Evolutionary conservation across 2,888 invertebrate genomes (phyloP).

Genomic region (Leucophenga maculata): DNA sequence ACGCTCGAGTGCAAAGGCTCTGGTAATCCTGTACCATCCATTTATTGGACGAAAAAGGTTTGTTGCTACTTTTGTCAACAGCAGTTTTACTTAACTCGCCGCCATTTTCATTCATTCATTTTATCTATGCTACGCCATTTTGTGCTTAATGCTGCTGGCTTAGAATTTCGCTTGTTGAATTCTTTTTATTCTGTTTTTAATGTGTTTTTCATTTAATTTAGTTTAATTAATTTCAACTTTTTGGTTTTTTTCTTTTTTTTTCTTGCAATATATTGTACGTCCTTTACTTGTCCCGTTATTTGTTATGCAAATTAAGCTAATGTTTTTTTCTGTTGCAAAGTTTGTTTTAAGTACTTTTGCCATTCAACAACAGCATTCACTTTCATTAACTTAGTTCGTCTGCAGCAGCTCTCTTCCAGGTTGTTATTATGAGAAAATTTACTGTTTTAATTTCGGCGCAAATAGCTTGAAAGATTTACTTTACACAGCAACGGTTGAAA

Average conservation of each 20-base stretch:
- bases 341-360: constrained; percentile 35
- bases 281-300: constrained; percentile 3
- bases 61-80: constrained; percentile 20
- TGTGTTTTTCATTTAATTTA: constrained; percentile 11
- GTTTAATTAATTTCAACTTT: constrained; percentile 29
- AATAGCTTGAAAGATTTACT: too few relatives aligned
- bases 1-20: constrained; percentile 81
- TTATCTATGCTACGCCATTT: neutral
- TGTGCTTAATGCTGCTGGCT: too few relatives aligned
- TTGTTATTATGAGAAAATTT: constrained; percentile 11
- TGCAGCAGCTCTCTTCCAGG: neutral
- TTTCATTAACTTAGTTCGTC: constrained; percentile 28
- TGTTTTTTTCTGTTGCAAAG: constrained; percentile 3
- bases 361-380: constrained; percentile 30
- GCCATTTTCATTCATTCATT: neutral
- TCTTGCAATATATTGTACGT: too few relatives aligned
- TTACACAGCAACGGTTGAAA: constrained; percentile 20
- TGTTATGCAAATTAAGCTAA: constrained; percentile 49
- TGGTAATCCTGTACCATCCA: constrained; percentile 81
- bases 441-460: constrained; percentile 20
- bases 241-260: constrained; percentile 19
- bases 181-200: constrained; percentile 2
- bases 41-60: constrained; percentile 77
- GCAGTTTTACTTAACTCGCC: constrained; percentile 6
- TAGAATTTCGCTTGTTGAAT: too few relatives aligned